A percentile compares a stretch with the other conserved stretches of the same genome.
phyloP scores from a whole-genome alignment of 2,113 vertebrate species.

The Vombatus ursinus region DNA sequence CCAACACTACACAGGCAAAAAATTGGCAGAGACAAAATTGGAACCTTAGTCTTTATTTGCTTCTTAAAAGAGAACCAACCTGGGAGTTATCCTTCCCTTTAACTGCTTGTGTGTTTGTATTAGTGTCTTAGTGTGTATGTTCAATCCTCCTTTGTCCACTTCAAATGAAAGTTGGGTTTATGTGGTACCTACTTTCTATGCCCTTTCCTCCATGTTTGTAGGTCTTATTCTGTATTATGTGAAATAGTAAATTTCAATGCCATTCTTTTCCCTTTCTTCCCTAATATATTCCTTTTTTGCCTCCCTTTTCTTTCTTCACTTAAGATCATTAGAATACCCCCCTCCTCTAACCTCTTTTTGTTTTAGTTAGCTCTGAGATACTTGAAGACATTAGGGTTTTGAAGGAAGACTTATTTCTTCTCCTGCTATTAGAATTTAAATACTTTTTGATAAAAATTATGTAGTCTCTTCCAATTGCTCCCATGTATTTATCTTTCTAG shows the following conservation, averaged over 20 bases:
- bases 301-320: neutral
- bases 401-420: neutral
- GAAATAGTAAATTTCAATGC: neutral
- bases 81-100: neutral
- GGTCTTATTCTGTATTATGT: neutral
- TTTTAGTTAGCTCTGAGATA: neutral
- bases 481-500: neutral
- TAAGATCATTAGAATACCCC: neutral
- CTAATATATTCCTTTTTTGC: neutral
- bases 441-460: neutral
- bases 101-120: neutral
- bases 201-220: neutral
- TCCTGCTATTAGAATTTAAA: neutral
- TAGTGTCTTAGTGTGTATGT: neutral
- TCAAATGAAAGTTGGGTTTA: neutral
- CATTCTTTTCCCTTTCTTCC: neutral
- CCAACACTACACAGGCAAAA: neutral
- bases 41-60: neutral
- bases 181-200: neutral
- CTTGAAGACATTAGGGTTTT: neutral
- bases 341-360: neutral
- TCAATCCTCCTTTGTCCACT: neutral
- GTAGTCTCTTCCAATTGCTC: neutral
- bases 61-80: neutral
- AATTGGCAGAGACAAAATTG: neutral